phyloP scores from a whole-genome alignment of 2,888 invertebrate genomes.

The Leptinotarsa peninsularis region DNA sequence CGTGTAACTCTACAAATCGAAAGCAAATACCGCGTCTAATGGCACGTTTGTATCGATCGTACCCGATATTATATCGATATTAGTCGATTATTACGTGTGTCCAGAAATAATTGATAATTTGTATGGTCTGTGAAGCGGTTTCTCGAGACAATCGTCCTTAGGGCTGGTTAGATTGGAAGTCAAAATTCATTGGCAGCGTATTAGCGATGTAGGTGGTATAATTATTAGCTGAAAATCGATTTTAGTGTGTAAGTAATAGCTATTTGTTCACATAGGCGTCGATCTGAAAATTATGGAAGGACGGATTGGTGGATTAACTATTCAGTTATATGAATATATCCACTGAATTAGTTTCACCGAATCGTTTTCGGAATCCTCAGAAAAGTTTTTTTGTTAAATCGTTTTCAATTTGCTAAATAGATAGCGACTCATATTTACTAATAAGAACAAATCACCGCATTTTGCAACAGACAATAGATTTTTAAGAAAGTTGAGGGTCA shows the following conservation, averaged over 20 bases:
- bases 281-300: slow-evolving; percentile 23
- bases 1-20: slow-evolving; percentile 42
- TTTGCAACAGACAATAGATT: no score
- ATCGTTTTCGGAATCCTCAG: not conserved
- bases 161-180: slow-evolving; percentile 25
- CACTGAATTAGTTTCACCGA: not conserved
- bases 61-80: slow-evolving; percentile 52
- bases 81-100: slow-evolving; percentile 49
- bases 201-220: slow-evolving; percentile 46
- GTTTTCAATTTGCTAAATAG: no score
- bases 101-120: slow-evolving; percentile 49
- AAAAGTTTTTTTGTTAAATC: no score
- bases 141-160: slow-evolving; percentile 34
- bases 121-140: slow-evolving; percentile 31
- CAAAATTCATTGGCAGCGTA: slow-evolving; percentile 27
- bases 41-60: slow-evolving; percentile 47
- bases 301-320: not conserved
- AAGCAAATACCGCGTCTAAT: slow-evolving; percentile 48
- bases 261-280: slow-evolving; percentile 44
- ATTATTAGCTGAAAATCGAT: slow-evolving; percentile 48
- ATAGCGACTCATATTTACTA: no score
- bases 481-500: no score
- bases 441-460: no score
- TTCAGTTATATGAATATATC: not conserved
- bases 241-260: slow-evolving; percentile 49